These are phyloP conservation scores for Periophthalmodon schlosseri DNA, from an alignment of 2,113 vertebrate genomes.

Conservation along the genomic window DNA sequence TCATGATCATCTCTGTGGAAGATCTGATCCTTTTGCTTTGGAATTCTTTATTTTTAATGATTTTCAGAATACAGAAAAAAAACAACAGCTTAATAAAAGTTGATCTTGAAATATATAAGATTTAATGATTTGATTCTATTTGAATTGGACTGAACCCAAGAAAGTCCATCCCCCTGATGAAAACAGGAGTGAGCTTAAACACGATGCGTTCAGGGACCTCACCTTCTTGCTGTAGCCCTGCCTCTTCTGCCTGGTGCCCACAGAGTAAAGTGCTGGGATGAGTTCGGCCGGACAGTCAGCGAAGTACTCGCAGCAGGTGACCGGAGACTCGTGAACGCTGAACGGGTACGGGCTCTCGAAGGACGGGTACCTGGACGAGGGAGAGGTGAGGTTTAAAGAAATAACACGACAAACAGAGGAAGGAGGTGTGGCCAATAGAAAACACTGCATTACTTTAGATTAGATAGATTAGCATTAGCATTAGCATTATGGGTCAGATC, in stretches of 20 bases:
- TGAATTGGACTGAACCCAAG: no score
- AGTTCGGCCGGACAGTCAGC: conserved; percentile 94
- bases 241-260: conserved; percentile 93
- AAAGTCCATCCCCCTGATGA: no score
- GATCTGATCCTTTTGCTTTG: no score
- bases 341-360: conserved; percentile 80
- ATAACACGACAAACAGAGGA: no score
- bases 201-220: background rate
- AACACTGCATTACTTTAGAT: background rate
- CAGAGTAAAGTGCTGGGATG: conserved; percentile 96
- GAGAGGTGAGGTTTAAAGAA: no score
- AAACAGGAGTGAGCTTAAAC: background rate
- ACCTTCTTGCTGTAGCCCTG: conserved; percentile 99
- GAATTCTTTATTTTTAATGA: no score
- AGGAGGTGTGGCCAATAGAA: background rate
- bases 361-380: conserved; percentile 73
- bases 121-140: no score
- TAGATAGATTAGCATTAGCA: no score
- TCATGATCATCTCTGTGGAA: no score
- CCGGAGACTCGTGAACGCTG: conserved; percentile 78
- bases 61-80: no score
- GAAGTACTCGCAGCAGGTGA: conserved; percentile 97
- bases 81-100: no score
- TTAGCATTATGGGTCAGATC: background rate
- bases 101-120: no score